Evolutionary conservation across 2,888 invertebrate genomes (phyloP), one percentile per base, ranked within the genome.

Genomic region (Dicycla oo): DNA sequence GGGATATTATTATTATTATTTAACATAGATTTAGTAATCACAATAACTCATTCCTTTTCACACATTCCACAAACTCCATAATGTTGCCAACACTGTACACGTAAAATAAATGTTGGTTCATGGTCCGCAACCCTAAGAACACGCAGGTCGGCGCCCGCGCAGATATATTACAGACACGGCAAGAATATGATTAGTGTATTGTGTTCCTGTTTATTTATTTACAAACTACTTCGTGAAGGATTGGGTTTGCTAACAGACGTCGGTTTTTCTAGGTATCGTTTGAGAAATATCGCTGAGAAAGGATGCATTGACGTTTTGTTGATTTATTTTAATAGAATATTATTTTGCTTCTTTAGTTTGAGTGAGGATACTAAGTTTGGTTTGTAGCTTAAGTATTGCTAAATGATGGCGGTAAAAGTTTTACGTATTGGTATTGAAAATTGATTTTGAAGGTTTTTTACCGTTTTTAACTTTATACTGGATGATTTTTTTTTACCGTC

Each of bases 151-250:
- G 67, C 73, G 78, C 61, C 69, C 84, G 75, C 76, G 82, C 61
- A 74, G 82, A 87, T 86, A 88, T 87, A 89, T 89, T 85, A 82
- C 86, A 58, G 80, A 77, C 85, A 78, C 73, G 78, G 79, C 83
- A 74, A 84, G 84, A 85, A 89, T 88, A 88, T 91, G 90, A 89
- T 91, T 89, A 88, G 88, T 80, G 85, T 82, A 91, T 91, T 90
- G 91, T 90, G 69, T 82, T 78, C 84, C 86, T 81, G 81, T 75
- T 79, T 81, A 82, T 81, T 81, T 81, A 83, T 83, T 75, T 81
- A 83, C 80, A 80, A 80, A 82, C 80, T 82, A 68, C 80, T 79
- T 57, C 68, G 74, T 80, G 80, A 82, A 66, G 82, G 83, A 80
- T 80, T 78, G 83, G 68, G 18, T 18, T 58, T 49, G 65, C 67